Base-by-base conservation (phyloP, 1,140 invertebrate species). In the Tyrophagus putrescentiae region DNA sequence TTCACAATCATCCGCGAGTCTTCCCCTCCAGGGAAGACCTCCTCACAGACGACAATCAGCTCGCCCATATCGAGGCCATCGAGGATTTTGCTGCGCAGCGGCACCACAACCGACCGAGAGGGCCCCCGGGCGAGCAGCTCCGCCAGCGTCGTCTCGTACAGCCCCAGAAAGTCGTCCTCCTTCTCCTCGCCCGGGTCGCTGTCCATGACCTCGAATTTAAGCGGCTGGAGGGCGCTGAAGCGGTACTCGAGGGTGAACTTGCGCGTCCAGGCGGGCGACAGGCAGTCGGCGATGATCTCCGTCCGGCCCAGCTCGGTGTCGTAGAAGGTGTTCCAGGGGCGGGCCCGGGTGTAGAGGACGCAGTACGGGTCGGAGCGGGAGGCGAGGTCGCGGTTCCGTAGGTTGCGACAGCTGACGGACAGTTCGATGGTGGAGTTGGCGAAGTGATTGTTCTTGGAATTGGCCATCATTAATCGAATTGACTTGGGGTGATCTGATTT, bases 361-460 rank as follows among this genome's bases (percentile, higher is more conserved):
- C 75, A 77, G 71, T 79, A 76, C 11, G 80, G 80, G 67, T 82
- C 80, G 32, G 78, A 80, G 65, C 80, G 79, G 0, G 79, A 80
- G 23, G 78, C 69, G 18, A 77, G 66, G 70, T 82, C 79, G 63
- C 73, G 76, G 63, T 80, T 77, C n/a, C 72, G 60, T 13, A 82
- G 68, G 64, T 76, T 72, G 61, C 76, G 77, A 66, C 67, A 71
- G n/a, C 21, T n/a, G 21, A 63, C 23, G 18, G 21, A 45, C n/a
- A 62, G 18, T 25, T 62, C 60, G 3, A 62, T 36, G n/a, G 21
- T 39, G 18, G 53, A 39, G 13, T 13, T 39, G 36, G 36, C n/a
- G n/a, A n/a, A n/a, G n/a, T n/a, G n/a, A n/a, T n/a, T n/a, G n/a
- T n/a, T n/a, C n/a, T n/a, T n/a, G n/a, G n/a, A n/a, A n/a, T n/a